Conservation (phyloP, 2,888 invertebrate species). For the Melinaea marsaeus region DNA sequence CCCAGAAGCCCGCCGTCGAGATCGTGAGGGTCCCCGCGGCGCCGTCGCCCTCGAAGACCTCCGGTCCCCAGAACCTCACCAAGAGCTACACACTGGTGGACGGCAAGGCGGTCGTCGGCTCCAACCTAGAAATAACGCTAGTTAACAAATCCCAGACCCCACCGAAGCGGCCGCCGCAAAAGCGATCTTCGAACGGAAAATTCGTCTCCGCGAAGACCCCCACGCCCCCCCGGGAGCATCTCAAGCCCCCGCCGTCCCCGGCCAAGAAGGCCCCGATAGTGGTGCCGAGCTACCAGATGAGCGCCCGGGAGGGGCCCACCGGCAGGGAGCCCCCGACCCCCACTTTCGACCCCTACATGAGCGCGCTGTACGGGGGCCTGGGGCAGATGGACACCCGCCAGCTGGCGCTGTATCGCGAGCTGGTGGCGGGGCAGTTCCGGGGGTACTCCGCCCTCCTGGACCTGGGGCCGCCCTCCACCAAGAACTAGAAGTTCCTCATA, state of each 20-base stretch:
- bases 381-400: constrained; percentile 67
- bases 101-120: constrained; percentile 73
- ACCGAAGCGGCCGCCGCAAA: constrained; percentile 61
- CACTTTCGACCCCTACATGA: constrained; percentile 66
- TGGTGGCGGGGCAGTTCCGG: constrained; percentile 60
- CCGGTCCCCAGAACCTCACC: constrained; percentile 63
- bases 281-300: constrained; percentile 62
- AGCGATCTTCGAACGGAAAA: constrained; percentile 76
- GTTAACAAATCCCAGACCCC: constrained; percentile 69
- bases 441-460: constrained; percentile 57
- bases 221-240: constrained; percentile 57
- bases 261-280: constrained; percentile 50
- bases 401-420: constrained; percentile 64
- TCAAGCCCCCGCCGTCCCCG: constrained; percentile 37
- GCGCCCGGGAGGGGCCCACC: constrained; percentile 51
- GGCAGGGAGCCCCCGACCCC: constrained; percentile 42
- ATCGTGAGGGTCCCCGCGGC: constrained; percentile 74
- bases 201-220: constrained; percentile 71
- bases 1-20: constrained; percentile 71
- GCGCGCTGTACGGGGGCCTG: constrained; percentile 58
- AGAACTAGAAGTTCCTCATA: constrained; percentile 45
- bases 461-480: constrained; percentile 67
- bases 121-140: constrained; percentile 84
- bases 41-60: constrained; percentile 60
- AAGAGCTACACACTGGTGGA: constrained; percentile 68